Percentiles rank a stretch among this genome's conserved stretches.
These are phyloP conservation scores for Caretta caretta DNA, from an alignment of 2,113 vertebrate genomes.

Conservation along the genomic window DNA sequence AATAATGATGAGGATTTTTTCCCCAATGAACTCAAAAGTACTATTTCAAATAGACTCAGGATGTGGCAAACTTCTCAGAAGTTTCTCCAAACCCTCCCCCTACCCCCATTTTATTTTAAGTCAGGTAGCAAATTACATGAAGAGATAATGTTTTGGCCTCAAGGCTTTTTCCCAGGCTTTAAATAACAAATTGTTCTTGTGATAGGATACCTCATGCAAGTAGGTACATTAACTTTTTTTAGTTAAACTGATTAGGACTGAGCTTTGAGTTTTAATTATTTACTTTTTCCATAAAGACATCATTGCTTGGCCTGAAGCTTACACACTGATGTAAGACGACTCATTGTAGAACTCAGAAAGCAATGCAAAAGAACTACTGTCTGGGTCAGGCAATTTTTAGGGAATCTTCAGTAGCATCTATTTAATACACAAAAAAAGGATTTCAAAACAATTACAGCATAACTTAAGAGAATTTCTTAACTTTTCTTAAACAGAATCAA, in stretches of 20 bases:
- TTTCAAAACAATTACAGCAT: neutral
- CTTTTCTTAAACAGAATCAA: neutral
- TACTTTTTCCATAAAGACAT: neutral
- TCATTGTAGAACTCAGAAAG: neutral
- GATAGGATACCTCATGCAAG: neutral
- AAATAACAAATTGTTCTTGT: neutral
- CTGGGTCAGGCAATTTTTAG: neutral
- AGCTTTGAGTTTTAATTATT: neutral
- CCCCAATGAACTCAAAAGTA: neutral
- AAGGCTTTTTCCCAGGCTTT: neutral
- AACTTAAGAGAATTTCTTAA: neutral
- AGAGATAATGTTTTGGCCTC: neutral
- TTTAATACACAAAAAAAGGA: neutral
- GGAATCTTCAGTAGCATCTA: neutral
- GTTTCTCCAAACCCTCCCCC: neutral
- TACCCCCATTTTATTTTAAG: neutral
- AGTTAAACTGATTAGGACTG: neutral
- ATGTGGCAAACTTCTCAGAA: neutral
- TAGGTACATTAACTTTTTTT: neutral
- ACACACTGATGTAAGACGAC: neutral
- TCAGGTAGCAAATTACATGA: neutral
- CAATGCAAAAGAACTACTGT: neutral
- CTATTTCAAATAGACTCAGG: neutral
- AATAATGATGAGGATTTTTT: neutral
- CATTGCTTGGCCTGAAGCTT: neutral